Percentiles rank a stretch among this genome's conserved stretches.
Evolutionary conservation across 2,888 invertebrate species (phyloP).

Genomic region (Conus canariensis): DNA sequence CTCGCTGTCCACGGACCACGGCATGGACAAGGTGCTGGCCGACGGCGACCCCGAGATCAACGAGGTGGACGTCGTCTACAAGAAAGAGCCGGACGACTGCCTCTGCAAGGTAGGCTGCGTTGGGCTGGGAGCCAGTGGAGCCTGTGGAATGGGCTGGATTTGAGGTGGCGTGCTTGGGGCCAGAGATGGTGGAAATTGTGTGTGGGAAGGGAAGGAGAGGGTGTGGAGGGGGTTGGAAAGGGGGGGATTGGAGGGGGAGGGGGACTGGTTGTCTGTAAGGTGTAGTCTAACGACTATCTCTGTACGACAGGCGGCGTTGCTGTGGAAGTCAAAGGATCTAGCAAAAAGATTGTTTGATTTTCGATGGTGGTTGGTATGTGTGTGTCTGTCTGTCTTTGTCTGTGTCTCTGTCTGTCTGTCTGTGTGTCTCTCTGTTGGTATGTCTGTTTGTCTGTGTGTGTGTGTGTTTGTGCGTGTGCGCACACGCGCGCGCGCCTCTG

Average conservation of each 20-base stretch:
- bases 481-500: no score
- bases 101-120: slow-evolving; percentile 85
- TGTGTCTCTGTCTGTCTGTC: background rate
- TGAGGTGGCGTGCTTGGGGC: no score
- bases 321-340: background rate
- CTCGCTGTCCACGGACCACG: slow-evolving; percentile 53
- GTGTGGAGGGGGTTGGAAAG: no score
- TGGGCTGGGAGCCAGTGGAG: background rate
- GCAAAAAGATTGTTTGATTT: no score
- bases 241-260: no score
- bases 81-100: slow-evolving; percentile 94
- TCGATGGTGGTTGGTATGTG: no score
- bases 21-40: slow-evolving; percentile 61
- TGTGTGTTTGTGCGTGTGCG: background rate
- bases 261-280: background rate
- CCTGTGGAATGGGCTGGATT: no score
- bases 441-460: background rate
- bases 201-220: background rate
- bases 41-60: slow-evolving; percentile 86
- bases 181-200: no score
- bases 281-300: background rate
- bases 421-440: background rate
- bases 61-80: slow-evolving; percentile 87
- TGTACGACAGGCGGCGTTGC: background rate
- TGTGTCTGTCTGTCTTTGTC: background rate